Conservation (phyloP, 1,140 invertebrate genomes). For the Drosophila tsacasi region DNA sequence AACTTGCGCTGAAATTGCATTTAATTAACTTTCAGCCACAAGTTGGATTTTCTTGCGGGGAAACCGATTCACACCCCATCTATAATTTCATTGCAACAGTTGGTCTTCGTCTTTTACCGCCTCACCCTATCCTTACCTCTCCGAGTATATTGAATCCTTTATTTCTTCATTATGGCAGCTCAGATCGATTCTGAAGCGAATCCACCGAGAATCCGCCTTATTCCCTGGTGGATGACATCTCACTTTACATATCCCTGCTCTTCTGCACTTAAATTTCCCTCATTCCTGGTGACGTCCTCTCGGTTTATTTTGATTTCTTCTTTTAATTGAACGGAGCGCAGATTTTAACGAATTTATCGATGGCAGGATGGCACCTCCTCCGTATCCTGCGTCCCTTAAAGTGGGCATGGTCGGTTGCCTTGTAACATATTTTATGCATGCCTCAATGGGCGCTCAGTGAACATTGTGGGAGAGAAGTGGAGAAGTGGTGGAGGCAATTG, state of each 20-base stretch:
- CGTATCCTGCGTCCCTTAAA: neutral
- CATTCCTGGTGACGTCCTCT: conserved; percentile 25
- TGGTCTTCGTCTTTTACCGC: neutral
- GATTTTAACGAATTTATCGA: conserved; percentile 60
- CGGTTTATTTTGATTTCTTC: conserved; percentile 24
- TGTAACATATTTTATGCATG: conserved; percentile 70
- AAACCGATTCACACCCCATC: neutral
- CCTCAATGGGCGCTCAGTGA: conserved; percentile 56
- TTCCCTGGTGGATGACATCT: conserved; percentile 37
- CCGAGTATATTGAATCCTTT: conserved; percentile 31
- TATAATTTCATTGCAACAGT: conserved; percentile 37
- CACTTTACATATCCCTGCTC: conserved; percentile 36
- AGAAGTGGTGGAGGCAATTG: neutral
- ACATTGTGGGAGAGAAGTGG: conserved; percentile 30
- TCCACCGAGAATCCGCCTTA: conserved; percentile 6
- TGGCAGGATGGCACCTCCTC: conserved; percentile 23
- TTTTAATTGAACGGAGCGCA: conserved; percentile 49
- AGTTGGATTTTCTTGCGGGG: conserved; percentile 6
- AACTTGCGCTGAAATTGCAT: conserved; percentile 17
- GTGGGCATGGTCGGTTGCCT: conserved; percentile 43
- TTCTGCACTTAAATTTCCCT: conserved; percentile 27
- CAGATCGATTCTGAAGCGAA: conserved; percentile 15
- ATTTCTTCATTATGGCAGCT: conserved; percentile 33
- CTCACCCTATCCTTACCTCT: neutral
- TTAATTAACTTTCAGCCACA: conserved; percentile 41